Conservation (phyloP, 2,113 vertebrate genomes). For the Anolis sagrei region DNA sequence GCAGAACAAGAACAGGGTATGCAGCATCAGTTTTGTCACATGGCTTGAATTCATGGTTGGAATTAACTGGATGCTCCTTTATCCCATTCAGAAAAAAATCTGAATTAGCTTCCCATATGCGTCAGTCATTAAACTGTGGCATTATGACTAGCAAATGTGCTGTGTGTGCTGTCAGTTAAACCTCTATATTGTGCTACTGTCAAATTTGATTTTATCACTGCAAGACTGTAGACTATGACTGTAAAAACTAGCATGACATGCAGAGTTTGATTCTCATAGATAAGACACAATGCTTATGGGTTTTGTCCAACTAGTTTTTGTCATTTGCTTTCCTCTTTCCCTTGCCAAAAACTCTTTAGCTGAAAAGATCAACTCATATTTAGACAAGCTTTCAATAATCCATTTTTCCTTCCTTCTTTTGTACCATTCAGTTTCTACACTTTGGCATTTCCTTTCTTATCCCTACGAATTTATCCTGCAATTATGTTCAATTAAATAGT, state of each 20-base stretch:
- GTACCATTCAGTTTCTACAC: conserved; percentile 27
- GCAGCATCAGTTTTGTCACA: conserved; percentile 69
- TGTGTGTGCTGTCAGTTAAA: conserved; percentile 69
- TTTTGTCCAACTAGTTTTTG: conserved; percentile 62
- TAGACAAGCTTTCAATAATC: conserved; percentile 25
- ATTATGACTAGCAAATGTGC: conserved; percentile 68
- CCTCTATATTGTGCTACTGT: conserved; percentile 67
- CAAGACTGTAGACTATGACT: conserved; percentile 73
- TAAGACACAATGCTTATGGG: conserved; percentile 67
- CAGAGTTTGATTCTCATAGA: conserved; percentile 75
- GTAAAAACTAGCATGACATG: conserved; percentile 76
- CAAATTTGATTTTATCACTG: conserved; percentile 69
- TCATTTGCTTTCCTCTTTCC: conserved; percentile 52
- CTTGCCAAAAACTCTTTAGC: conserved; percentile 12
- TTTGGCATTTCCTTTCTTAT: conserved; percentile 36
- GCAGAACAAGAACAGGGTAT: conserved; percentile 79
- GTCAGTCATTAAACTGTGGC: conserved; percentile 66
- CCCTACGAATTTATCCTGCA: conserved; percentile 13
- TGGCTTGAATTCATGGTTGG: conserved; percentile 62
- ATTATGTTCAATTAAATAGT: conserved; percentile 34
- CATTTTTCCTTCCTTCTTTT: conserved; percentile 40
- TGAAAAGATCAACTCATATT: conserved; percentile 43
- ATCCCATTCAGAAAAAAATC: conserved; percentile 70
- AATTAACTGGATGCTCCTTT: conserved; percentile 71
- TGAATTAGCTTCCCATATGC: conserved; percentile 68